Percentiles rank a stretch among this genome's conserved stretches.
These are phyloP conservation scores for Ormyrus thymus DNA, from an alignment of 2,888 invertebrate species.

Conservation along the genomic window DNA sequence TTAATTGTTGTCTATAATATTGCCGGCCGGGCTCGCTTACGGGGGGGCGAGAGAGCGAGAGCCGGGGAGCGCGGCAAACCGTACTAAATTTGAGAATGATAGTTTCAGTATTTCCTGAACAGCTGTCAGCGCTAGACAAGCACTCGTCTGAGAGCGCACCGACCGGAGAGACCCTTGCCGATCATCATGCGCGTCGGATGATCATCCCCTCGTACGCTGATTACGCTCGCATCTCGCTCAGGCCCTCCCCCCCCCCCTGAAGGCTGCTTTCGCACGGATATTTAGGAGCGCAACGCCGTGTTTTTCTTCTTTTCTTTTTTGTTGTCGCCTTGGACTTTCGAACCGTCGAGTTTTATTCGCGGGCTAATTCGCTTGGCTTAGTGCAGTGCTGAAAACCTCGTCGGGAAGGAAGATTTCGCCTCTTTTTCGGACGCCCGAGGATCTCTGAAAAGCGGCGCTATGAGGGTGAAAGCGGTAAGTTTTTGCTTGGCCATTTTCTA, in stretches of 20 bases:
- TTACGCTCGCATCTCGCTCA: not conserved
- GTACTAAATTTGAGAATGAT: conserved; percentile 71
- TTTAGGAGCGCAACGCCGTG: not conserved
- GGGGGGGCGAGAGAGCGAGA: conserved; percentile 11
- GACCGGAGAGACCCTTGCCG: not conserved
- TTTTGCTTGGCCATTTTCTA: not conserved
- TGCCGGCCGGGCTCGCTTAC: conserved; percentile 57
- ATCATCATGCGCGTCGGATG: conserved; percentile 36
- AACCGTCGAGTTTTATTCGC: not conserved
- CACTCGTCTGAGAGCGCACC: conserved; percentile 51
- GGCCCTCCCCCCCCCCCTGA: not conserved
- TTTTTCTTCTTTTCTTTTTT: not conserved
- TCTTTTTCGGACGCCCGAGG: not conserved
- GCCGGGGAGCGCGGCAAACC: conserved; percentile 56
- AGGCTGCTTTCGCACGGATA: too few species aligned
- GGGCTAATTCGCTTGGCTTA: conserved; percentile 3
- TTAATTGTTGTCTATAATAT: conserved; percentile 71
- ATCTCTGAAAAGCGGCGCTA: not conserved
- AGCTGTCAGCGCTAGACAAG: conserved; percentile 74
- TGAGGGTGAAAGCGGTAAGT: conserved; percentile 55
- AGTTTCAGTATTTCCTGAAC: conserved; percentile 75
- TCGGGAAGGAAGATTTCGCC: conserved; percentile 10
- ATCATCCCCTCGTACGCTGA: conserved; percentile 12
- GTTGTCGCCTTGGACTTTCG: not conserved
- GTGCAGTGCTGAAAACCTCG: conserved; percentile 39